These are phyloP conservation scores for Trichonephila clavata DNA, from an alignment of 1,140 invertebrate genomes.

Conservation along the genomic window DNA sequence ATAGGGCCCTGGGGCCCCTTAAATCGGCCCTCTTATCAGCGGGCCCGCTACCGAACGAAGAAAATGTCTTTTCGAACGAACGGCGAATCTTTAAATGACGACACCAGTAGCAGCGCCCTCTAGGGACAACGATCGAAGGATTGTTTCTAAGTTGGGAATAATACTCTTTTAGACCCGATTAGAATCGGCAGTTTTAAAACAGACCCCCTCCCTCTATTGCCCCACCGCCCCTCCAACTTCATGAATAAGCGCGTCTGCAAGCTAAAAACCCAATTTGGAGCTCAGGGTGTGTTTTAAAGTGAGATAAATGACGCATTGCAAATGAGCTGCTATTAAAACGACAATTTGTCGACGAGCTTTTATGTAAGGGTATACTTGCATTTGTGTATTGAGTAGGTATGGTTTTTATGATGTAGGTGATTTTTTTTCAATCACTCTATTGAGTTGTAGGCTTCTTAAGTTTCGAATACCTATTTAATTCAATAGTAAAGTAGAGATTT, in stretches of 20 bases:
- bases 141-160: conserved; percentile 64
- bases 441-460: no score
- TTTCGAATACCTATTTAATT: no score
- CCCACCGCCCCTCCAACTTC: not conserved
- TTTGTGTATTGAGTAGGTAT: not conserved
- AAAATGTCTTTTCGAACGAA: conserved; percentile 66
- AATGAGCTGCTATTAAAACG: not conserved
- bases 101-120: conserved; percentile 68
- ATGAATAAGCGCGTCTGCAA: not conserved
- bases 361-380: not conserved
- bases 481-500: no score
- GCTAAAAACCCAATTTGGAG: conserved; percentile 35
- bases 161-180: not conserved
- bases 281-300: conserved; percentile 45
- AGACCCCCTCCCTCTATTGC: not conserved
- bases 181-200: conserved; percentile 45
- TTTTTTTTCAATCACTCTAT: not conserved
- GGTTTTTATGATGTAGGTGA: not conserved
- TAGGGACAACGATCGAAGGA: conserved; percentile 52
- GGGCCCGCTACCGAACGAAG: conserved; percentile 13
- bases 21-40: conserved; percentile 64
- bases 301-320: not conserved
- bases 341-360: conserved; percentile 21
- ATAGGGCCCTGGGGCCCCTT: conserved; percentile 42
- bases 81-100: conserved; percentile 35